phyloP scores from a whole-genome alignment of 2,113 vertebrate genomes.

The Hymenochirus boettgeri region DNA sequence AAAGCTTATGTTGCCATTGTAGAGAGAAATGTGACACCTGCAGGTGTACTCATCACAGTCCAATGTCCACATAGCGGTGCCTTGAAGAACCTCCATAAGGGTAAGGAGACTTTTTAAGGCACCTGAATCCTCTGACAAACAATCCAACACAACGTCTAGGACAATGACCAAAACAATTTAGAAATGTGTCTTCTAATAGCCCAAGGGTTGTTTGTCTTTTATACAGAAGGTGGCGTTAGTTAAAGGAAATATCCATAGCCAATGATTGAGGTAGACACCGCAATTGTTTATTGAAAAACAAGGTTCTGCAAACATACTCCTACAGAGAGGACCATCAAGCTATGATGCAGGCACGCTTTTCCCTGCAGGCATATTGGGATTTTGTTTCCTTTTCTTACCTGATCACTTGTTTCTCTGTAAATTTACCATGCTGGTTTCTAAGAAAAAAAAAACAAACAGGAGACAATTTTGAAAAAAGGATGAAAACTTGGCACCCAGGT shows the following conservation, averaged over 20 bases:
- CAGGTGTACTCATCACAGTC: no score
- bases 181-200: not conserved
- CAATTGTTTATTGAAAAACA: slow-evolving; percentile 17
- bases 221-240: not conserved
- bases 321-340: not conserved
- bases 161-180: slow-evolving; percentile 53
- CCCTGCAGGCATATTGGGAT: not conserved
- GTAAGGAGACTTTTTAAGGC: slow-evolving; percentile 54
- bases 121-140: slow-evolving; percentile 46
- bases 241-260: not conserved
- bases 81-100: slow-evolving; percentile 46
- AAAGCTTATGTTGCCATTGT: not conserved
- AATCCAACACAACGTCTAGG: slow-evolving; percentile 52
- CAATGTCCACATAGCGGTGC: no score
- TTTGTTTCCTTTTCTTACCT: not conserved
- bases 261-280: not conserved
- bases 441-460: no score
- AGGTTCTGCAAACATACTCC: not conserved
- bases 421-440: no score
- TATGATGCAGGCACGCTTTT: not conserved
- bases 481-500: no score
- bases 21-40: no score
- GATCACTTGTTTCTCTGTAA: no score
- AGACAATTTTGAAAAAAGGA: no score
- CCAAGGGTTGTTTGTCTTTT: slow-evolving; percentile 1